These are phyloP conservation scores for Oreochromis aureus DNA, from an alignment of 2,113 vertebrate genomes.

Conservation along the genomic window DNA sequence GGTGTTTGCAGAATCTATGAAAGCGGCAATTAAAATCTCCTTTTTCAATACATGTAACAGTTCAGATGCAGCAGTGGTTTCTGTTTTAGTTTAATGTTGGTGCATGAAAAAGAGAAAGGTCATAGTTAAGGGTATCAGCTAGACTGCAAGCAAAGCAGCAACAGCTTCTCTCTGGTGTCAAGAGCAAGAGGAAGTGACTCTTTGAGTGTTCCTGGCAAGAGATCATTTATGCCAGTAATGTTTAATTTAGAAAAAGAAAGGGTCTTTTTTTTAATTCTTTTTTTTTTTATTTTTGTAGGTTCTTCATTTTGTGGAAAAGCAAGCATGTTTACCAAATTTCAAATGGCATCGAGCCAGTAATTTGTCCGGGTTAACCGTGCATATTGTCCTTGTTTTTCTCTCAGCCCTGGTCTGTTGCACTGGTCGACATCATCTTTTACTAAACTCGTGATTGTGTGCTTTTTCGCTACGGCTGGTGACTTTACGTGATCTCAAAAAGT, in stretches of 20 bases:
- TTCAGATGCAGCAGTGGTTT: background rate
- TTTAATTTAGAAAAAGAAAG: background rate
- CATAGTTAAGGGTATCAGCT: background rate
- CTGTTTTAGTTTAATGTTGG: slow-evolving; percentile 7
- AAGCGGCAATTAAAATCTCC: background rate
- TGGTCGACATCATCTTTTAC: background rate
- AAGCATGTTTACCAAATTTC: background rate
- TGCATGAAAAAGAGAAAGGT: background rate
- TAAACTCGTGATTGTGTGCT: background rate
- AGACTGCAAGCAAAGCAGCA: background rate
- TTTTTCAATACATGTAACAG: background rate
- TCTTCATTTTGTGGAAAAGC: background rate
- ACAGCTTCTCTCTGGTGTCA: background rate
- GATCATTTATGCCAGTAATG: background rate
- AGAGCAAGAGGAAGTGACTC: slow-evolving; percentile 11
- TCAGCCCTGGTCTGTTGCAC: background rate
- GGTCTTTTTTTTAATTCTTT: background rate
- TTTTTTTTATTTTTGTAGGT: accelerated
- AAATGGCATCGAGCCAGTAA: background rate
- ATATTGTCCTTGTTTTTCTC: background rate
- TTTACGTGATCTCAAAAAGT: background rate
- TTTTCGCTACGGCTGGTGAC: background rate
- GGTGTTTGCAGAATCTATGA: background rate
- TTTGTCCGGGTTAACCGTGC: background rate
- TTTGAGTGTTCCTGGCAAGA: background rate